Evolutionary conservation across 2,113 vertebrate genomes (phyloP), one percentile per base, ranked within the genome.

Genomic region (Amphilophus citrinellus): DNA sequence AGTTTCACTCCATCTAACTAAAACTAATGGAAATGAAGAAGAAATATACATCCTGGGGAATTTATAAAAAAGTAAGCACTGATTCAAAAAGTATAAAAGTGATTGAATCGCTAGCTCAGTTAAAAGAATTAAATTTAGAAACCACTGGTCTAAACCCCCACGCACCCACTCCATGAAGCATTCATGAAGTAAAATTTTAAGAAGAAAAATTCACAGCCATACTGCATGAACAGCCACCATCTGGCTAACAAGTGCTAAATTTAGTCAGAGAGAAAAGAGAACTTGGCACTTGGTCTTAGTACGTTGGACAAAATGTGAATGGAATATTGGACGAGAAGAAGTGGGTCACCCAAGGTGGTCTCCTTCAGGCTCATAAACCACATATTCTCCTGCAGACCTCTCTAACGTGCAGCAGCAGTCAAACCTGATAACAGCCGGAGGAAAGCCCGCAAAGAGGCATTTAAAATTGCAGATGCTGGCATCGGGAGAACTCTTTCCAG

Each of bases 281-380:
- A 85, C 62, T 82, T 88, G 84, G 76, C 77, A n/a, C 53, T 57
- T 27, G 11, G 32, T 61, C 15, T 2, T 10, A 30, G 30, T 30
- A 62, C 39, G 56, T 76, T 82, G 84, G 78, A 87, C 82, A 73
- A 83, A 88, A 79, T 78, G 78, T 89, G 57, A 57, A 84, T 63
- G 83, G 84, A 90, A 89, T 77, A 89, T 87, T 88, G 88, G 87
- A 87, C 35, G 18, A 71, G 62, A 83, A 71, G 53, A 89, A 81
- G 56, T 60, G 66, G 62, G 73, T 82, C 86, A 79, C 56, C 65
- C 62, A 73, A 80, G 84, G 89, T 87, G 91, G 89, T 92, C 85
- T 89, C 60, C 37, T 58, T 20, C 53, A 82, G 15, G 37, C 61
- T 78, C 65, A 61, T 86, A 84, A 89, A 92, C 60, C 63, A 83